These are phyloP conservation scores for Caiman crocodilus DNA, from an alignment of 2,797 vertebrate species.

Conservation along the genomic window DNA sequence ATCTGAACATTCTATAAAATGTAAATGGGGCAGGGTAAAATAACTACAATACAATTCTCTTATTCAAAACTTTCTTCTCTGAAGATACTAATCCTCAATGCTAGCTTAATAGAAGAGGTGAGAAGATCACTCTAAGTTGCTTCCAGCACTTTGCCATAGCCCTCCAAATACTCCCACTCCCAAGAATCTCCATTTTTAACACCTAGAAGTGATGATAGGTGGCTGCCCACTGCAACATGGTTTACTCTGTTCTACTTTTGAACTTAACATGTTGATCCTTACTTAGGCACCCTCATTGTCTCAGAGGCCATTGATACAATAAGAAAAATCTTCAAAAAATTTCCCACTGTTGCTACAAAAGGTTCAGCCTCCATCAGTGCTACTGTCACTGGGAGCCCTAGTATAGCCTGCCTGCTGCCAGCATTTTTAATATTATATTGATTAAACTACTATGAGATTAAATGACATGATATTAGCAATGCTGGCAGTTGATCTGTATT, in stretches of 20 bases:
- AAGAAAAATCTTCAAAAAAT: conserved; percentile 50
- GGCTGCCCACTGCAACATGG: background rate
- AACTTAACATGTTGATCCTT: no score
- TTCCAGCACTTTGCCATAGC: background rate
- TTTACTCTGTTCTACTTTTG: background rate
- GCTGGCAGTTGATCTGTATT: conserved; percentile 72
- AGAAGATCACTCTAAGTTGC: conserved; percentile 8
- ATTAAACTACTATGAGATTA: conserved; percentile 73
- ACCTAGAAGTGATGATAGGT: background rate
- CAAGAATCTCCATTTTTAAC: background rate
- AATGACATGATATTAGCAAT: conserved; percentile 71
- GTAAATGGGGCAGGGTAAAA: background rate
- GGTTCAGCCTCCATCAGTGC: background rate
- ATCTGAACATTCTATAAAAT: background rate
- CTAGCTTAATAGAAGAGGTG: background rate
- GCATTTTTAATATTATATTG: conserved; percentile 70
- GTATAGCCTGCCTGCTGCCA: conserved; percentile 52
- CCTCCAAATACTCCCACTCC: background rate
- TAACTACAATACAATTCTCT: background rate
- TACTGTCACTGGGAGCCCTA: conserved; percentile 55
- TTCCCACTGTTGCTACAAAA: background rate
- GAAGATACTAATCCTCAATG: background rate
- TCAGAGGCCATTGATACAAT: conserved; percentile 23
- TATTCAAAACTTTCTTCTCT: background rate
- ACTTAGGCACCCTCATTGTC: background rate